Evolutionary conservation across 2,888 invertebrate genomes (phyloP).

Genomic region (Tenthredo amoena): DNA sequence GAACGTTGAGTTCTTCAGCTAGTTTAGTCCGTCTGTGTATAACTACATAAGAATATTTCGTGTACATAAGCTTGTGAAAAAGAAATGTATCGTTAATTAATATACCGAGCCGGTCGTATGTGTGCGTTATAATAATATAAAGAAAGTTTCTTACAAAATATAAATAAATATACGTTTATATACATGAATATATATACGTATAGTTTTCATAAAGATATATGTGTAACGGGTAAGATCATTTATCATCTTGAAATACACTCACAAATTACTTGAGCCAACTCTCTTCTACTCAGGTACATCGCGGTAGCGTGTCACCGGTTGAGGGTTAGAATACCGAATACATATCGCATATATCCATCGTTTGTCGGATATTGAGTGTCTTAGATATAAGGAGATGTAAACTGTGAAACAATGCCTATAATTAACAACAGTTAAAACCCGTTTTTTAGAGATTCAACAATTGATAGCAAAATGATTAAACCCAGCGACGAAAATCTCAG

Average conservation of each 20-base stretch:
- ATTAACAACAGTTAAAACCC: neutral
- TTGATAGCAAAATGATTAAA: slow-evolving; percentile 64
- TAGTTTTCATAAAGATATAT: slow-evolving; percentile 7
- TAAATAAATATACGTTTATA: neutral
- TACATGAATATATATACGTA: neutral
- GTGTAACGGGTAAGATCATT: slow-evolving; percentile 34
- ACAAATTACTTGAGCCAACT: neutral
- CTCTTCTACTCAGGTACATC: neutral
- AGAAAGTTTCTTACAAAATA: neutral
- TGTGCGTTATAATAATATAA: neutral
- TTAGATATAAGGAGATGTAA: neutral
- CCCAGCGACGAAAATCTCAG: slow-evolving; percentile 62
- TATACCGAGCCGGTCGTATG: neutral
- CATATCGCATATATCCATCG: neutral
- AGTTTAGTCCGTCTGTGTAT: neutral
- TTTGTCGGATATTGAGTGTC: neutral
- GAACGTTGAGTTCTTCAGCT: neutral
- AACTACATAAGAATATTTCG: neutral
- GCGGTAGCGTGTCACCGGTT: slow-evolving; percentile 62
- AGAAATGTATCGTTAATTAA: slow-evolving; percentile 2
- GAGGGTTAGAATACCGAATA: slow-evolving; percentile 61
- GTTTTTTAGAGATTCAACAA: slow-evolving; percentile 55
- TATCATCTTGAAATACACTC: neutral
- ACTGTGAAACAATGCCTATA: neutral
- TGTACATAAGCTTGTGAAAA: neutral